phyloP scores from a whole-genome alignment of 2,797 vertebrate species.

The Gymnodraco acuticeps region DNA sequence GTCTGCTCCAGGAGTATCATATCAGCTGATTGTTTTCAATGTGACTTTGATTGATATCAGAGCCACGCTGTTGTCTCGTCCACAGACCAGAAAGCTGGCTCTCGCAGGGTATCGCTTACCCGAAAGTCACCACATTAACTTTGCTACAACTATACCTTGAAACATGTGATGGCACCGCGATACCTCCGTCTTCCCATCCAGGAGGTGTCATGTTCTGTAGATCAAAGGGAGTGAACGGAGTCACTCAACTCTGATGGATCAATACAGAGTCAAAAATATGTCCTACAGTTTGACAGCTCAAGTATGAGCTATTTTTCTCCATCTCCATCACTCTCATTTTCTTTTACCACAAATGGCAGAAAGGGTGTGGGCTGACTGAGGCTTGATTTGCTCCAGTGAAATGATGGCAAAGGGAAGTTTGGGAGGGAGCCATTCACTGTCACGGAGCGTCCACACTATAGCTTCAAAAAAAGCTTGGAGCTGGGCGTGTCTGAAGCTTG shows the following conservation, averaged over 20 bases:
- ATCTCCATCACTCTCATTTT: slow-evolving; percentile 9
- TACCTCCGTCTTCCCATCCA: slow-evolving; percentile 39
- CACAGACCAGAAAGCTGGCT: slow-evolving; percentile 52
- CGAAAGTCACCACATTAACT: slow-evolving; percentile 53
- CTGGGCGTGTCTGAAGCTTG: no score
- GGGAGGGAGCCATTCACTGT: no score
- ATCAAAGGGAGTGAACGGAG: slow-evolving; percentile 45
- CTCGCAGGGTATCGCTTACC: slow-evolving; percentile 62
- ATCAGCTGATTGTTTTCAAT: slow-evolving; percentile 80
- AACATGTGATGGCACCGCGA: slow-evolving; percentile 49
- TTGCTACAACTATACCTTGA: slow-evolving; percentile 50
- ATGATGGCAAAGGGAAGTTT: slow-evolving; percentile 7
- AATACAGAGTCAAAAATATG: slow-evolving; percentile 44
- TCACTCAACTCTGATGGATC: slow-evolving; percentile 55
- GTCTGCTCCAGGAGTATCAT: slow-evolving; percentile 67
- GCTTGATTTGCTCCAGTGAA: slow-evolving; percentile 32
- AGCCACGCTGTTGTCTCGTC: slow-evolving; percentile 63
- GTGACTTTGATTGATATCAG: slow-evolving; percentile 84
- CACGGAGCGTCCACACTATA: no score
- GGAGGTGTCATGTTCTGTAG: slow-evolving; percentile 54
- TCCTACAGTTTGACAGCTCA: slow-evolving; percentile 41
- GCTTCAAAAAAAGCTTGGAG: no score
- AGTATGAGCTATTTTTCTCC: slow-evolving; percentile 35
- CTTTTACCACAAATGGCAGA: background rate
- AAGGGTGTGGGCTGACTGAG: background rate